These are phyloP conservation scores for Zaprionus nigranus DNA, from an alignment of 1,140 invertebrate species.

Conservation along the genomic window DNA sequence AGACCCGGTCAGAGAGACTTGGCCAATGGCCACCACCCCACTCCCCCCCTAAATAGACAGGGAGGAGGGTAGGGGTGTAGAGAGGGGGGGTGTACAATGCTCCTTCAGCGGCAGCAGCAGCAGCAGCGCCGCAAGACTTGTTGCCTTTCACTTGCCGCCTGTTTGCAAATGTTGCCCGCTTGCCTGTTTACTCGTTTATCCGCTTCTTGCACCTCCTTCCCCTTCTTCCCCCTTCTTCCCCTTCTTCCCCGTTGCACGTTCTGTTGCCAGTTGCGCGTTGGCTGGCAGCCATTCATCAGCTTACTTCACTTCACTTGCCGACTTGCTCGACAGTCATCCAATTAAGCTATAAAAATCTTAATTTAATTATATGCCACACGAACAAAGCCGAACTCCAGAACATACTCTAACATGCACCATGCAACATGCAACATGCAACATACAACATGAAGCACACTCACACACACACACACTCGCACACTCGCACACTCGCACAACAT, in stretches of 20 bases:
- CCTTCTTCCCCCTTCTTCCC: not conserved
- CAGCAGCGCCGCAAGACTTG: slow-evolving; percentile 13
- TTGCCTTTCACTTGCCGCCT: slow-evolving; percentile 48
- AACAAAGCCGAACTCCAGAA: slow-evolving; percentile 57
- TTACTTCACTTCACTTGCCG: slow-evolving; percentile 29
- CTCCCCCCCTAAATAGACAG: not conserved
- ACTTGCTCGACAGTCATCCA: slow-evolving; percentile 70
- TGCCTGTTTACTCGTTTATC: slow-evolving; percentile 11
- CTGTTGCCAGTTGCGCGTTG: not conserved
- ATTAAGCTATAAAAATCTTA: slow-evolving; percentile 81
- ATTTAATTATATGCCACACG: slow-evolving; percentile 82
- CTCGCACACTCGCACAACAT: slow-evolving; percentile 40
- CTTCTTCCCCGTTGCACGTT: slow-evolving; percentile 4
- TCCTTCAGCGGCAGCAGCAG: no score
- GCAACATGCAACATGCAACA: slow-evolving; percentile 25
- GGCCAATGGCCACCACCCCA: slow-evolving; percentile 10
- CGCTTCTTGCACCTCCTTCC: not conserved
- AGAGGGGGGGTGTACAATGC: no score
- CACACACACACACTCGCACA: slow-evolving; percentile 23
- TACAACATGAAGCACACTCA: slow-evolving; percentile 9
- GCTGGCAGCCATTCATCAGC: slow-evolving; percentile 31
- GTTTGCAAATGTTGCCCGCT: slow-evolving; percentile 23
- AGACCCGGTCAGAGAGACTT: slow-evolving; percentile 13
- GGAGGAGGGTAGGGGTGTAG: not conserved
- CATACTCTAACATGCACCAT: slow-evolving; percentile 17